phyloP scores from a whole-genome alignment of 1,140 invertebrate genomes.

The Brachionus rotundiformis region DNA sequence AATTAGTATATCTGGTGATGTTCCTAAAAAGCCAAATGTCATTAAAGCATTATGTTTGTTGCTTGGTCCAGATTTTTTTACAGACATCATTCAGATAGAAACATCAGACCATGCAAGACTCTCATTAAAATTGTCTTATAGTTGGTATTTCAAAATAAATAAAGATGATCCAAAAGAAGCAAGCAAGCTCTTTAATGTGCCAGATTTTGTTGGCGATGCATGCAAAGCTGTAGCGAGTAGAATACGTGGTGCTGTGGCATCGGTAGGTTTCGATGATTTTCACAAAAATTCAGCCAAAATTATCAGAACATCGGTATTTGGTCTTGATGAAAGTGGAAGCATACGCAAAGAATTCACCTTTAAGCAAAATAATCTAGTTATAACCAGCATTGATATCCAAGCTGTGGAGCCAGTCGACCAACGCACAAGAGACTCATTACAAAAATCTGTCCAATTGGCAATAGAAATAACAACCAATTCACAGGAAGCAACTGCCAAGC shows the following conservation, averaged over 20 bases:
- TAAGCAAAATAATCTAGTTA: slow-evolving; percentile 63
- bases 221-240: slow-evolving; percentile 67
- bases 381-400: slow-evolving; percentile 67
- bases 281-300: slow-evolving; percentile 66
- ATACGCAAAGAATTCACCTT: slow-evolving; percentile 63
- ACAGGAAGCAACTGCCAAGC: slow-evolving; percentile 63
- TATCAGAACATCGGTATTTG: slow-evolving; percentile 67
- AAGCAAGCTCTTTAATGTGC: slow-evolving; percentile 66
- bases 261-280: slow-evolving; percentile 66
- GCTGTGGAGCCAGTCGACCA: slow-evolving; percentile 68
- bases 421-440: slow-evolving; percentile 66
- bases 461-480: slow-evolving; percentile 68
- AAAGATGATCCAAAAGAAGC: slow-evolving; percentile 55
- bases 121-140: slow-evolving; percentile 66
- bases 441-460: slow-evolving; percentile 68
- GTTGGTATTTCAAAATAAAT: slow-evolving; percentile 61
- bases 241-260: slow-evolving; percentile 66
- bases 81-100: slow-evolving; percentile 66
- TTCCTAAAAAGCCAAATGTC: slow-evolving; percentile 66
- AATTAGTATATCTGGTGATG: slow-evolving; percentile 66
- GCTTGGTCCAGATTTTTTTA: slow-evolving; percentile 67
- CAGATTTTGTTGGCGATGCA: slow-evolving; percentile 67
- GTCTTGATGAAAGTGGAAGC: slow-evolving; percentile 64
- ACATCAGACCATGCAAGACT: slow-evolving; percentile 67
- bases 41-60: slow-evolving; percentile 66